Evolutionary conservation across 2,797 vertebrate species (phyloP).

Genomic region (Acipenser ruthenus): DNA sequence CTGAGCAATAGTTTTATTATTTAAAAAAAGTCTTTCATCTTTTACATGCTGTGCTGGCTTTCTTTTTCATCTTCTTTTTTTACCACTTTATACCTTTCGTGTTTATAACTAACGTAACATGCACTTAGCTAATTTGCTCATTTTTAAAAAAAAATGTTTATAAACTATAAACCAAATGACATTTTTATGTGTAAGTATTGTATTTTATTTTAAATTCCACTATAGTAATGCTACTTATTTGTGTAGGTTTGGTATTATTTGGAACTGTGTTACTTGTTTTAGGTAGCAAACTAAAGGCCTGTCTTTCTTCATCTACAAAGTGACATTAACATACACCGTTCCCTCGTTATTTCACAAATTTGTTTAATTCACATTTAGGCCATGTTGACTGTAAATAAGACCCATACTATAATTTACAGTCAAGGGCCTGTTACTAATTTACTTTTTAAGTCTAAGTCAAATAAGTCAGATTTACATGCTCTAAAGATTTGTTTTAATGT

Average conservation of each 20-base stretch:
- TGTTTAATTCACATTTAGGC: conserved; percentile 3
- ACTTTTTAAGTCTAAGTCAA: neutral
- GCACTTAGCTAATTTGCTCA: no score
- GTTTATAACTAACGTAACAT: neutral
- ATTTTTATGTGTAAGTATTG: no score
- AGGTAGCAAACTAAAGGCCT: no score
- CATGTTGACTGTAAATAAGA: neutral
- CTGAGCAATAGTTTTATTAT: neutral
- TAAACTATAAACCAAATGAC: no score
- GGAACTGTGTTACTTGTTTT: no score
- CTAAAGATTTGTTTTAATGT: neutral
- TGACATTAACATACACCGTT: no score
- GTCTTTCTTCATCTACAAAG: no score
- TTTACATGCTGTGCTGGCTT: neutral
- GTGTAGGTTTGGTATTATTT: no score
- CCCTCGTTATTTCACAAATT: neutral
- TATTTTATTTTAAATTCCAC: no score
- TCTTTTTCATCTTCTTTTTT: neutral
- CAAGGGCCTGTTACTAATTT: neutral
- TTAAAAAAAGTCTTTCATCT: neutral
- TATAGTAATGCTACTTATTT: no score
- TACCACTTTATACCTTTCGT: neutral
- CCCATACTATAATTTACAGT: neutral
- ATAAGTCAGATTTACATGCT: conserved; percentile 10
- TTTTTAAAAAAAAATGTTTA: no score